Evolutionary conservation across 2,888 invertebrate genomes (phyloP).

Genomic region (Drosophila multiciliata): DNA sequence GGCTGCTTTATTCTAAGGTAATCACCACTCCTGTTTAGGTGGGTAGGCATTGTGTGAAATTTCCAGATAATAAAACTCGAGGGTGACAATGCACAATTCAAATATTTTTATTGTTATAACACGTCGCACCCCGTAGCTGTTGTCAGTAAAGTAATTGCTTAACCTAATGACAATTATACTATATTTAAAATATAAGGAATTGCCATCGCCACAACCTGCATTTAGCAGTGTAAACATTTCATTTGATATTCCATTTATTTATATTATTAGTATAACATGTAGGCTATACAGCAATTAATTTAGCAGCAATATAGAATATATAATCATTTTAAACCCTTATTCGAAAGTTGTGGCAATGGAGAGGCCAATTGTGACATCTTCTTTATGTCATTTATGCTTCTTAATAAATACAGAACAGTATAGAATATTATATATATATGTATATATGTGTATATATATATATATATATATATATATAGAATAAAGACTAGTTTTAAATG

Average conservation of each 20-base stretch:
- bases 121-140: slow-evolving; percentile 73
- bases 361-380: background rate
- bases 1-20: slow-evolving; percentile 76
- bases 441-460: background rate
- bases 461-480: background rate
- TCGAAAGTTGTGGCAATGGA: background rate
- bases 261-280: background rate
- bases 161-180: slow-evolving; percentile 82
- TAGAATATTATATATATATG: background rate
- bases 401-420: background rate
- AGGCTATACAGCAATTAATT: background rate
- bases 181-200: slow-evolving; percentile 69
- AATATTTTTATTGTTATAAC: slow-evolving; percentile 81
- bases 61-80: slow-evolving; percentile 67
- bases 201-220: slow-evolving; percentile 58
- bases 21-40: slow-evolving; percentile 66
- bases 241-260: background rate
- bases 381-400: background rate
- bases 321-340: background rate
- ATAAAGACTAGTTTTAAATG: background rate
- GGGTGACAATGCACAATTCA: slow-evolving; percentile 79
- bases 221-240: slow-evolving; percentile 10
- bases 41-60: slow-evolving; percentile 62
- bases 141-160: slow-evolving; percentile 74
- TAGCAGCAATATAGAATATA: background rate